Evolutionary conservation across 2,113 vertebrate genomes (phyloP), one percentile per base, ranked within the genome.

Genomic region (Panthera tigris): DNA sequence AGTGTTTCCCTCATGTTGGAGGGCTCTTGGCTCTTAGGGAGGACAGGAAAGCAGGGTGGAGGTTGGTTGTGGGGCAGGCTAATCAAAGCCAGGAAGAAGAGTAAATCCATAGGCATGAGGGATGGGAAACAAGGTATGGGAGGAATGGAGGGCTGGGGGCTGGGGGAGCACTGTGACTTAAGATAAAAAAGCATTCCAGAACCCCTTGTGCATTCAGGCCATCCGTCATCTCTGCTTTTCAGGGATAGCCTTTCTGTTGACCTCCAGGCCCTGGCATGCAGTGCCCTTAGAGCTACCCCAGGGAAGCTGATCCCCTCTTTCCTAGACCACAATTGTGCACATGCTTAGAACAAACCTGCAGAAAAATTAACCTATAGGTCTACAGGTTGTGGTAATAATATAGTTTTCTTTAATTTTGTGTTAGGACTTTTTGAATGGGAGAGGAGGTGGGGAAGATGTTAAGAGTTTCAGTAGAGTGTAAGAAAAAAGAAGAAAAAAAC

Each of bases 61-160:
- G 90, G 94, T 85, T 95, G 97, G 92, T 86, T 81, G 88, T 95
- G 61, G 90, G 88, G 89, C 63, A 97, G 66, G 87, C 84, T 97
- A 96, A 97, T 97, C 95, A 98, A 97, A 97, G 84, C 94, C 97
- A 97, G 97, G 87, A 91, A 89, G 69, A 95, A 88, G 95, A 95
- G 89, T 87, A 97, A 94, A 97, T 96, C 95, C 50, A 36, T 71
- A 96, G 79, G 50, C 96, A 91, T 91, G 90, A 97, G 48, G 66
- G 93, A 97, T 96, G 71, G 92, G 82, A 97, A 96, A 73, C 73
- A 83, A 95, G 82, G 71, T 71, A 83, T 94, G 92, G 92, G 45
- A 97, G 71, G 92, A 92, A 97, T 96, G 95, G 94, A 90, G 69
- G 45, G 33, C 89, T 25, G 68, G 86, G 74, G 87, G 50, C 36